A percentile compares a stretch with the other conserved stretches of the same genome.
phyloP scores from a whole-genome alignment of 2,888 invertebrate genomes.

The Clitarchus hookeri region DNA sequence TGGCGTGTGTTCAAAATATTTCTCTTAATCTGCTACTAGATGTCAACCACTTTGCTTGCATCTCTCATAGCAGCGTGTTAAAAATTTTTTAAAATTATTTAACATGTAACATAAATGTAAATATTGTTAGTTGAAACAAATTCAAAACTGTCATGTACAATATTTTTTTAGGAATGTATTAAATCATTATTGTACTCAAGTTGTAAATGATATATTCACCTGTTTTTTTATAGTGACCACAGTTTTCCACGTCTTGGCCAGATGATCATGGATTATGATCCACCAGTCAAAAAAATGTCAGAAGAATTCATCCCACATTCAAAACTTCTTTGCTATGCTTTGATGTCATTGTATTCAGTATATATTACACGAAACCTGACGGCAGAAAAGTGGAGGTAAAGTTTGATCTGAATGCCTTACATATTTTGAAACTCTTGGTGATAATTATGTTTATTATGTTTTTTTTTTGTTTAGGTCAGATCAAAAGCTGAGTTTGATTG shows the following conservation, averaged over 20 bases:
- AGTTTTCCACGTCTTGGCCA: conserved; percentile 96
- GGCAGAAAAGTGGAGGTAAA: conserved; percentile 86
- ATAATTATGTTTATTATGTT: background rate
- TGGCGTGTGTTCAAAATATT: too few relatives aligned
- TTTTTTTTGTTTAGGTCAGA: conserved; percentile 62
- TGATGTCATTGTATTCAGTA: conserved; percentile 85
- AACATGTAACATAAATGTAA: too few relatives aligned
- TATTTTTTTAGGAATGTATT: too few relatives aligned
- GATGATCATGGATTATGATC: conserved; percentile 97
- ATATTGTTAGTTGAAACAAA: too few relatives aligned
- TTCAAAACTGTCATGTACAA: too few relatives aligned
- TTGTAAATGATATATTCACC: background rate
- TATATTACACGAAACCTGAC: conserved; percentile 88
- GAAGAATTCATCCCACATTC: conserved; percentile 97
- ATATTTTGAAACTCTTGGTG: background rate
- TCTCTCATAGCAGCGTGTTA: too few relatives aligned
- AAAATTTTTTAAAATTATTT: too few relatives aligned
- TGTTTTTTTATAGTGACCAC: conserved; percentile 63
- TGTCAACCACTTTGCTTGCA: too few relatives aligned
- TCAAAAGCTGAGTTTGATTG: conserved; percentile 89
- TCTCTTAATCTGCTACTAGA: too few relatives aligned
- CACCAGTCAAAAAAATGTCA: conserved; percentile 90
- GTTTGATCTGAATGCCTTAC: background rate
- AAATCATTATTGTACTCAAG: too few relatives aligned
- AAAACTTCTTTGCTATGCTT: conserved; percentile 80